phyloP scores from a whole-genome alignment of 2,888 invertebrate genomes.

The Lycophotia porphyrea region DNA sequence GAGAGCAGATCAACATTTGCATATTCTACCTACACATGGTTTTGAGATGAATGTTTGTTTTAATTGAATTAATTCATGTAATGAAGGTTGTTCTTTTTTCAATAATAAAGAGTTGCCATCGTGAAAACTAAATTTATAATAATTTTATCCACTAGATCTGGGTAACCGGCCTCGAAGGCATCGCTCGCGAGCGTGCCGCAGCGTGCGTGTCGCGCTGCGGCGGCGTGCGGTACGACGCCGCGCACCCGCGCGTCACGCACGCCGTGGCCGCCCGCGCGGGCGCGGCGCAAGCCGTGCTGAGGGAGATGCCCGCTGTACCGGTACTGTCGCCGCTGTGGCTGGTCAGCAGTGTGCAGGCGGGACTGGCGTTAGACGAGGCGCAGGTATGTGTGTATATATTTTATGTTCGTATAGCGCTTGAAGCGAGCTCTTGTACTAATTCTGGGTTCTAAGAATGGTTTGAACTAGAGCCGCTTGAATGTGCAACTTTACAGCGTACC shows the following conservation, averaged over 20 bases:
- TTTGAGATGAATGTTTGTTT: not conserved
- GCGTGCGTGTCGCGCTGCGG: conserved; percentile 91
- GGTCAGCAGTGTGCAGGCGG: conserved; percentile 92
- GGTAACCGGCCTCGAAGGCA: conserved; percentile 82
- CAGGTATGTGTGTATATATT: conserved; percentile 4
- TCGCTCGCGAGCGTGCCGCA: conserved; percentile 80
- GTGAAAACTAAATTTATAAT: not conserved
- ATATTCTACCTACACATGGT: not conserved
- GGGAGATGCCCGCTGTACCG: conserved; percentile 93
- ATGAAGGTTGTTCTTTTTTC: not conserved
- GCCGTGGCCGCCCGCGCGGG: conserved; percentile 87
- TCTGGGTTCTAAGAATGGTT: not conserved
- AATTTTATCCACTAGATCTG: conserved; percentile 76
- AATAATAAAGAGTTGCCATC: not conserved
- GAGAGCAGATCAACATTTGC: not conserved
- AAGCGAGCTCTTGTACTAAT: no score
- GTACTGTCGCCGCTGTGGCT: conserved; percentile 95
- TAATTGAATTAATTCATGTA: not conserved
- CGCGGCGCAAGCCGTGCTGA: conserved; percentile 86
- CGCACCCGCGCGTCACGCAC: conserved; percentile 94
- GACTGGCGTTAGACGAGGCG: conserved; percentile 76
- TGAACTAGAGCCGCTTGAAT: not conserved
- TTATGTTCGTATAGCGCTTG: no score
- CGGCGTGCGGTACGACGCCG: conserved; percentile 94
- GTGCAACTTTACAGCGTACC: not conserved